phyloP scores from a whole-genome alignment of 2,797 vertebrate genomes.

The Mormyrus proboscirostris region DNA sequence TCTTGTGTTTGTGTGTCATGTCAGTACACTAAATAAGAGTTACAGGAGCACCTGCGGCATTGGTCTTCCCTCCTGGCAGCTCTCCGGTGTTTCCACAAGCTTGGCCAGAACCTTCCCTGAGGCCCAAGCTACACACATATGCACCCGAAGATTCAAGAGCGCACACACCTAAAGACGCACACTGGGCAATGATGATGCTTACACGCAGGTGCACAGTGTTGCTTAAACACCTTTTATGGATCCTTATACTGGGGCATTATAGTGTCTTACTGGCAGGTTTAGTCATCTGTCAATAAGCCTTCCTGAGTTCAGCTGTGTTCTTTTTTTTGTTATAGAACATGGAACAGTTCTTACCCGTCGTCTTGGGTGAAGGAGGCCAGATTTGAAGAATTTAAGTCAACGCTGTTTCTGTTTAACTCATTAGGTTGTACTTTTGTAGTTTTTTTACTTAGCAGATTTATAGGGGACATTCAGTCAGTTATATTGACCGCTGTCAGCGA shows the following conservation, averaged over 20 bases:
- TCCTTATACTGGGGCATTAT: neutral
- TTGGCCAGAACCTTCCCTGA: constrained; percentile 5
- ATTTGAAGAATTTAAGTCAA: neutral
- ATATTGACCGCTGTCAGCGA: neutral
- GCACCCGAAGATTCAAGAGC: neutral
- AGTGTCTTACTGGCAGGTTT: neutral
- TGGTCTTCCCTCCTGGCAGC: neutral
- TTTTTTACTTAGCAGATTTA: neutral
- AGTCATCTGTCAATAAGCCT: neutral
- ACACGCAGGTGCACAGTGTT: neutral
- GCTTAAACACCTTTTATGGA: neutral
- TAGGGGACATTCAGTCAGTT: neutral
- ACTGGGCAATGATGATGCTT: neutral
- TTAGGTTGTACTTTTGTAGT: neutral
- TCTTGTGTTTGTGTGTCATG: constrained; percentile 27
- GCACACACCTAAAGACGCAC: neutral
- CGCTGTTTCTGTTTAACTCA: neutral
- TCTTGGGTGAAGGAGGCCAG: neutral
- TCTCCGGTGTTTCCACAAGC: constrained; percentile 23
- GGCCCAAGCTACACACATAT: constrained; percentile 23
- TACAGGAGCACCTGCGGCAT: constrained; percentile 26
- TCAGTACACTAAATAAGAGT: constrained; percentile 21
- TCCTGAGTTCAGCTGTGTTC: neutral
- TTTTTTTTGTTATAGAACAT: neutral
- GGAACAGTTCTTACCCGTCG: neutral